Evolutionary conservation across 2,113 vertebrate genomes (phyloP).

Genomic region (Pygathrix nemaeus): DNA sequence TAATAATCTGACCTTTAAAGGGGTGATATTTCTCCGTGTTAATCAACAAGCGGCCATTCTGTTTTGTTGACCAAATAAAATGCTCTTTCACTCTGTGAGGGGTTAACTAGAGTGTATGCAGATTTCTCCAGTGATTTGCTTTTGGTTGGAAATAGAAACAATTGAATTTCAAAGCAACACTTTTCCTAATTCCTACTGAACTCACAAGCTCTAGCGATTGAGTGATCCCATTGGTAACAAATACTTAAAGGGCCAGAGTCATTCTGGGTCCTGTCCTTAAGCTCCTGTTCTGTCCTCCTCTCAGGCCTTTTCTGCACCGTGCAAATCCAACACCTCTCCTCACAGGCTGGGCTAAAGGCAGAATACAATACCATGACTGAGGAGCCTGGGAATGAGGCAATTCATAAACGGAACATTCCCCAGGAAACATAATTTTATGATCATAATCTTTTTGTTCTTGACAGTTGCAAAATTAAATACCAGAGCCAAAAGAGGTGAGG

Average conservation of each 20-base stretch:
- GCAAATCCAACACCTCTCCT: neutral
- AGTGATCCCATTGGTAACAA: neutral
- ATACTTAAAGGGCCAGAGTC: neutral
- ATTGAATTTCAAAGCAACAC: neutral
- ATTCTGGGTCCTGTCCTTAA: neutral
- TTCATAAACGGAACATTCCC: constrained; percentile 9
- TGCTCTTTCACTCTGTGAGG: neutral
- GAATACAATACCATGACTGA: neutral
- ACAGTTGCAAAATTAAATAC: constrained; percentile 28
- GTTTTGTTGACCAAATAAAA: neutral
- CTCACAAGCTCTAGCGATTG: neutral
- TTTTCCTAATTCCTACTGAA: constrained; percentile 9
- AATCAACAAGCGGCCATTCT: neutral
- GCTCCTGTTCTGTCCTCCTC: neutral
- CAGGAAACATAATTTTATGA: constrained; percentile 43
- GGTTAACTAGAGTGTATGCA: neutral
- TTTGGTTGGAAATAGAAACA: neutral
- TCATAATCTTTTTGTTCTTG: constrained; percentile 42
- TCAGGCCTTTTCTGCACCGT: neutral
- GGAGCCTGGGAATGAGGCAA: neutral
- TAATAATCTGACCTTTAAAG: neutral
- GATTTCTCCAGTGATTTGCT: neutral
- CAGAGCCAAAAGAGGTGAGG: neutral
- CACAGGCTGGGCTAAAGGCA: neutral
- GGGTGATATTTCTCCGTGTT: neutral